Percentiles rank a stretch among this genome's conserved stretches.
Conservation (phyloP, 2,797 vertebrate genomes). For the Alauda arvensis region DNA sequence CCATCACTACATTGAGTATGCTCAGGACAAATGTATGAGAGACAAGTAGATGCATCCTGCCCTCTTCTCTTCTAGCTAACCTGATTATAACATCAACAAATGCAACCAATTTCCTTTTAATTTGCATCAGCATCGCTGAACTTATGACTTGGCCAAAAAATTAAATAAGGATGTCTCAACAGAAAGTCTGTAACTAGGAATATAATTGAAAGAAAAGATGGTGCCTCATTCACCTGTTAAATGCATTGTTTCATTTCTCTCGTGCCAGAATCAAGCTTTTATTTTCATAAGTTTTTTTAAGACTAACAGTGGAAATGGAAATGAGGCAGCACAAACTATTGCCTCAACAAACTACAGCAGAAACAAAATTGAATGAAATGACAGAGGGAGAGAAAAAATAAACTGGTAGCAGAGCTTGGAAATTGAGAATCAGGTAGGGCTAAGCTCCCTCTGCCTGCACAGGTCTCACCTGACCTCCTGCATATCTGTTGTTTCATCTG, state of each 20-base stretch:
- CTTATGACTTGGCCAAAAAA: not conserved
- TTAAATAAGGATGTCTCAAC: not conserved
- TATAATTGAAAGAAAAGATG: not conserved
- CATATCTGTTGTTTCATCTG: not conserved
- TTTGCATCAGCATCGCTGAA: not conserved
- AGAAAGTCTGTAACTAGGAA: not conserved
- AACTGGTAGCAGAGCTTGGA: conserved; percentile 64
- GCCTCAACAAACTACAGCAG: conserved; percentile 7
- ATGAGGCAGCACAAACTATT: conserved; percentile 62
- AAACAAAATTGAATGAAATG: conserved; percentile 62
- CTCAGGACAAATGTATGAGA: not conserved
- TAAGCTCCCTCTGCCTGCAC: not conserved
- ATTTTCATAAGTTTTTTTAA: conserved; percentile 74
- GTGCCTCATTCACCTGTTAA: not conserved
- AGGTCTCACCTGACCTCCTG: not conserved
- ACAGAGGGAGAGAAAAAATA: conserved; percentile 69
- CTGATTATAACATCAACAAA: not conserved
- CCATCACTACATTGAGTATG: not conserved
- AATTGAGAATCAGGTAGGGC: conserved; percentile 46
- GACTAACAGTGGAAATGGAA: conserved; percentile 70
- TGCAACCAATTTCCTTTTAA: not conserved
- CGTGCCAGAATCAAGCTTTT: conserved; percentile 62
- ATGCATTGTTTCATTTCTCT: not conserved
- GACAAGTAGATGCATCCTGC: not conserved
- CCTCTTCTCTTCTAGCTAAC: not conserved